Percentiles rank a stretch among this genome's conserved stretches.
phyloP scores from a whole-genome alignment of 2,888 invertebrate species.

The Malthinus seriepunctatus region DNA sequence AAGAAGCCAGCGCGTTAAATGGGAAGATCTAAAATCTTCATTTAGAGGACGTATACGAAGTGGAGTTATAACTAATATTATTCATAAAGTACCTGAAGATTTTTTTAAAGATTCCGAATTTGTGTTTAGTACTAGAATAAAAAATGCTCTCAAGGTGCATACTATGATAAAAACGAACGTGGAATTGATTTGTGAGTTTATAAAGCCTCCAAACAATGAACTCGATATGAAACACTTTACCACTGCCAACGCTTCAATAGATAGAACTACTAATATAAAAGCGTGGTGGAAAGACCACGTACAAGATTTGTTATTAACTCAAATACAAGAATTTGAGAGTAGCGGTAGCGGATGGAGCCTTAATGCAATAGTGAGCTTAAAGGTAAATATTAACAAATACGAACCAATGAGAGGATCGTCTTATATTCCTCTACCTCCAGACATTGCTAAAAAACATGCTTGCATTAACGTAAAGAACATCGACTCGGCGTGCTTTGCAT shows the following conservation, averaged over 20 bases:
- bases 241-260: background rate
- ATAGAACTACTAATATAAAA: background rate
- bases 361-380: background rate
- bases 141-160: background rate
- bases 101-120: background rate
- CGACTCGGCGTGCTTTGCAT: constrained; percentile 34
- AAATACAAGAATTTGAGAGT: background rate
- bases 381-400: background rate
- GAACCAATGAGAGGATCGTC: constrained; percentile 2
- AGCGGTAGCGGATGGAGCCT: background rate
- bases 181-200: background rate
- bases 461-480: constrained; percentile 32
- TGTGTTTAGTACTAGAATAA: background rate
- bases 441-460: constrained; percentile 26
- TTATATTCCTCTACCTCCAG: constrained; percentile 23
- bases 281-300: background rate
- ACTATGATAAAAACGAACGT: background rate
- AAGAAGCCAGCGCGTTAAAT: background rate
- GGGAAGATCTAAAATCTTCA: background rate
- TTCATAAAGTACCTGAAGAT: background rate
- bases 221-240: background rate
- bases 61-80: background rate
- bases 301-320: background rate
- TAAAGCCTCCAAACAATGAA: background rate
- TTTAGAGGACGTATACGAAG: background rate